Conservation (phyloP, 2,797 vertebrate genomes). For the Cirrhinus molitorella region DNA sequence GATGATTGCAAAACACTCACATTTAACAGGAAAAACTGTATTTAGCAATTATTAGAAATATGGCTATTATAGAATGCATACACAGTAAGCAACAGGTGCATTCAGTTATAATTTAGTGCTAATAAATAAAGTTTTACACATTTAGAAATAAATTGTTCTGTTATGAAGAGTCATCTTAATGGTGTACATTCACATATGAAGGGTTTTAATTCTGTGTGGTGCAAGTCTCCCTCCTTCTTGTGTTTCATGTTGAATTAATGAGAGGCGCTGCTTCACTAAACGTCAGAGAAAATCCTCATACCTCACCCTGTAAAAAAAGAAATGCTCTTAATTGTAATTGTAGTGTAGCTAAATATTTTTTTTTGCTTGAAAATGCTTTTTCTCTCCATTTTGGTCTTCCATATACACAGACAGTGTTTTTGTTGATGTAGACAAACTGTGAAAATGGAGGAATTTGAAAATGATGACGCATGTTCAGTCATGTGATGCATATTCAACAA, state of each 20-base stretch:
- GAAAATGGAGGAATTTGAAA: no score
- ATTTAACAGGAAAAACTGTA: conserved; percentile 19
- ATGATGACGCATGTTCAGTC: no score
- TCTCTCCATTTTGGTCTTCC: no score
- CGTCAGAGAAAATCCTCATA: background rate
- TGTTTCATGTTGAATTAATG: background rate
- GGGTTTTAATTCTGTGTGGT: background rate
- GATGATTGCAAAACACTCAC: background rate
- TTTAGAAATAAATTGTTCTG: background rate
- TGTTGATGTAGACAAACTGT: no score
- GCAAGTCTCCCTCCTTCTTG: background rate
- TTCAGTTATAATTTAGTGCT: background rate
- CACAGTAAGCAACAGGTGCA: conserved; percentile 3
- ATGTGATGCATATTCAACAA: no score
- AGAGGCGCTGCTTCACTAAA: background rate
- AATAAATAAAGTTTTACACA: background rate
- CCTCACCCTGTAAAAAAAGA: no score
- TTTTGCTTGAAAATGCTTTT: no score
- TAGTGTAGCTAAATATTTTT: no score
- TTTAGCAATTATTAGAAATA: conserved; percentile 4
- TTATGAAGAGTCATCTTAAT: background rate
- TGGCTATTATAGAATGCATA: background rate
- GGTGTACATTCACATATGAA: background rate
- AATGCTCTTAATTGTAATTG: background rate
- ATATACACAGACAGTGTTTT: no score